Evolutionary conservation across 1,140 invertebrate species (phyloP), one percentile per base, ranked within the genome.

Genomic region (Probaryconus sp.): DNA sequence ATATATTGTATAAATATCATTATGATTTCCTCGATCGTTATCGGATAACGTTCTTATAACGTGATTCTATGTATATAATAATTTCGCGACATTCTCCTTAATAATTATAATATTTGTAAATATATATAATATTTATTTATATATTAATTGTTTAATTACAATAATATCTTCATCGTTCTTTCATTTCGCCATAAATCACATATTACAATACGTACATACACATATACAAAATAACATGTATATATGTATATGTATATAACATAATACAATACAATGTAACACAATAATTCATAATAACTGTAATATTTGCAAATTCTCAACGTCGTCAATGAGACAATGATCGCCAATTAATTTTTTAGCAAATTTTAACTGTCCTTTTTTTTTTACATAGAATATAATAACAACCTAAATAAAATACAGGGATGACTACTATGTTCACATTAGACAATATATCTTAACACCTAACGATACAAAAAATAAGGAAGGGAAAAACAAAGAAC

Each of bases 91-190:
- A 72, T 65, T 77, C 38, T 56, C 18, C 56, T 77, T 77, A 61
- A 65, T 70, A 71, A 65, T 77, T 70, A 56, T 73, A 73, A 69
- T 79, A 45, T 42, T 56, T 68, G 72, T 80, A 78, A 73, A 77
- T 79, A 81, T n/a, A n/a, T n/a, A n/a, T n/a, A n/a, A n/a, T n/a
- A n/a, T n/a, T n/a, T n/a, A n/a, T n/a, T n/a, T n/a, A n/a, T n/a
- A 80, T 80, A 76, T 79, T 81, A 83, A 70, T 70, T 76, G 61
- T 85, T 79, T 86, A 85, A 82, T 86, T 83, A 86, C 80, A 87
- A 79, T 86, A 79, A 81, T 85, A 85, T 75, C 70, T 79, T 71
- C 56, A 51, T 58, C 70, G 55, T 65, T 53, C 50, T 64, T 31
- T 10, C 5, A 65, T 65, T 65, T 65, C 65, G 53, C 64, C 10